Conservation (phyloP, 2,797 vertebrate genomes). For the Dromococcyx pavoninus region DNA sequence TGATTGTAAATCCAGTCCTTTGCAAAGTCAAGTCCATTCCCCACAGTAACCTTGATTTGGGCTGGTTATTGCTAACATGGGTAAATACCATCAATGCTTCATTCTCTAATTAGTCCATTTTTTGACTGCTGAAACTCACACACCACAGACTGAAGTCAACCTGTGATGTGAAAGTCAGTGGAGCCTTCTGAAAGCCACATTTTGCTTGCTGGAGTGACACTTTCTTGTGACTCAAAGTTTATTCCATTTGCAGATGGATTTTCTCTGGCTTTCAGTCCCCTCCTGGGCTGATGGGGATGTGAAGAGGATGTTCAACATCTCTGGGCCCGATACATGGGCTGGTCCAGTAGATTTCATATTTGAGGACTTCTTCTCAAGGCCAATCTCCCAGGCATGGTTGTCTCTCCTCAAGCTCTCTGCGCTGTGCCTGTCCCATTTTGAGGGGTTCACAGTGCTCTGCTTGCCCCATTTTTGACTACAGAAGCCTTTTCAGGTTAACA, state of each 20-base stretch:
- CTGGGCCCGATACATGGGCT: not conserved
- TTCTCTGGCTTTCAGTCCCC: not conserved
- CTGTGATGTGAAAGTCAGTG: not conserved
- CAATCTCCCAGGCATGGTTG: rapidly evolving
- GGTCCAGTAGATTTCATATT: not conserved
- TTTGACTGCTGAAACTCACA: not conserved
- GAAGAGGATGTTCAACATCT: not conserved
- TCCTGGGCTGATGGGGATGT: not conserved
- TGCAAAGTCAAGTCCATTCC: not conserved
- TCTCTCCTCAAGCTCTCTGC: not conserved
- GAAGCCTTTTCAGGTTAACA: too few species aligned
- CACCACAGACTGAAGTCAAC: not conserved
- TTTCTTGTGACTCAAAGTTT: not conserved
- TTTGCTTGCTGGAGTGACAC: not conserved
- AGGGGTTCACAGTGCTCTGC: not conserved
- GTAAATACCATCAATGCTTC: not conserved
- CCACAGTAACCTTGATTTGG: not conserved
- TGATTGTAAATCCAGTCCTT: not conserved
- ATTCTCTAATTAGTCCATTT: not conserved
- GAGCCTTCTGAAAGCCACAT: not conserved
- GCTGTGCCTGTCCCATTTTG: not conserved
- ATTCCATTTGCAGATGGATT: not conserved
- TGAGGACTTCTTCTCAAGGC: not conserved
- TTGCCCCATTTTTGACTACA: not conserved
- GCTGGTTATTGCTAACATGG: not conserved